Conservation (phyloP, 2,113 vertebrate species). For the Tachysurus fulvidraco region DNA sequence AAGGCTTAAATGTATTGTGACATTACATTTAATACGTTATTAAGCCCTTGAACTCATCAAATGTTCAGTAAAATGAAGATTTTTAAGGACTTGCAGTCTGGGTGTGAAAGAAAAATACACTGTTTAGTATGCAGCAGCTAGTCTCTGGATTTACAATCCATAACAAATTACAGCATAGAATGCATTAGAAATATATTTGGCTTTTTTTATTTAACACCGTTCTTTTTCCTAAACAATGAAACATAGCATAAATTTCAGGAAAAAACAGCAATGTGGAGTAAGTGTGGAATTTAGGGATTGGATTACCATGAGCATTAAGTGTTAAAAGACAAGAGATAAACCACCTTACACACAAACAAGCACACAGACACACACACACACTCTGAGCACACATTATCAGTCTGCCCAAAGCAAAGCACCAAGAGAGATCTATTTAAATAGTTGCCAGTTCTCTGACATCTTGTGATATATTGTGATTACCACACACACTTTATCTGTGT, state of each 20-base stretch:
- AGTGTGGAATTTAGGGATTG: neutral
- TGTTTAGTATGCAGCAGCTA: neutral
- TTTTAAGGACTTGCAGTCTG: neutral
- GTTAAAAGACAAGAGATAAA: neutral
- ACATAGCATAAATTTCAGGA: neutral
- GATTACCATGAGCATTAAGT: neutral
- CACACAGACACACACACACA: neutral
- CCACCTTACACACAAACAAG: neutral
- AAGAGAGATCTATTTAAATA: slow-evolving; percentile 39
- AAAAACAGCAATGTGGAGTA: neutral
- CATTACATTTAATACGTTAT: neutral
- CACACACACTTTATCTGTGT: slow-evolving; percentile 45
- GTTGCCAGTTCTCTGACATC: slow-evolving; percentile 37
- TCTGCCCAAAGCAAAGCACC: slow-evolving; percentile 19
- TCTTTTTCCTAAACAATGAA: neutral
- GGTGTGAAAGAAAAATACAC: neutral
- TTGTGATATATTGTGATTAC: slow-evolving; percentile 37
- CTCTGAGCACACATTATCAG: neutral
- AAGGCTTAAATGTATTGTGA: neutral
- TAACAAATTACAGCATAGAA: neutral
- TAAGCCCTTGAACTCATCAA: neutral
- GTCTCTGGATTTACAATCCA: neutral
- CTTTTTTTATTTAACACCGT: neutral
- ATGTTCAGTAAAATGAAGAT: neutral
- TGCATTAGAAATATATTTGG: neutral